A percentile compares a stretch with the other conserved stretches of the same genome.
Conservation (phyloP, 64 coral and sea anemone species). For the Catalaphyllia jardinei region DNA sequence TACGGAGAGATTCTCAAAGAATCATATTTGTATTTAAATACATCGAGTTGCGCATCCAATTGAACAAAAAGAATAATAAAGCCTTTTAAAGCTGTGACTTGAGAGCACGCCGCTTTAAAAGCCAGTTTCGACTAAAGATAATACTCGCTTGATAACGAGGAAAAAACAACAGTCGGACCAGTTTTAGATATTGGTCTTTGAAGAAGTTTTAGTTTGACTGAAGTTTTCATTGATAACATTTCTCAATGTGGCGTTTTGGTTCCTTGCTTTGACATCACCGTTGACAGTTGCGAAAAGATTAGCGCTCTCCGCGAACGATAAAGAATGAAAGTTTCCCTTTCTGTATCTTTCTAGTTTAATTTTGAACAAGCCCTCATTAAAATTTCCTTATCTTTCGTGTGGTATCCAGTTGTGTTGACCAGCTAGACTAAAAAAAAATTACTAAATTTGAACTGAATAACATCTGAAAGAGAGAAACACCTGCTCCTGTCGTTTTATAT, state of each 20-base stretch:
- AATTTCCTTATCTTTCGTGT: conserved; percentile 73
- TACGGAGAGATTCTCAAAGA: conserved; percentile 45
- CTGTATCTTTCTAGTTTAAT: conserved; percentile 87
- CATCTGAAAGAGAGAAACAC: conserved; percentile 17
- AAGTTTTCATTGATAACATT: conserved; percentile 34
- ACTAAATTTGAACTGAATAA: conserved; percentile 43
- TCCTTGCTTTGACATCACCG: conserved; percentile 22
- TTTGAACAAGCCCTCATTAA: conserved; percentile 81
- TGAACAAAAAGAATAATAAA: conserved; percentile 11
- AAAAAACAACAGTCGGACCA: conserved; percentile 16
- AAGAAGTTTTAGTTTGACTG: neutral
- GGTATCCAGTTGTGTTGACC: conserved; percentile 71
- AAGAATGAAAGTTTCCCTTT: conserved; percentile 56
- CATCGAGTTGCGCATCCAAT: neutral
- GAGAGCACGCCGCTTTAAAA: neutral
- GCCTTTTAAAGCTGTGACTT: conserved; percentile 40
- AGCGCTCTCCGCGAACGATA: conserved; percentile 57
- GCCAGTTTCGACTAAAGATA: neutral
- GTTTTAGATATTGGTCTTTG: conserved; percentile 2
- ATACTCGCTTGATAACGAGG: neutral
- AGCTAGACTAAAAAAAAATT: conserved; percentile 61
- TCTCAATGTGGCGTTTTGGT: conserved; percentile 3
- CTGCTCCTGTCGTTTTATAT: neutral
- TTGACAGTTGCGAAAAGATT: conserved; percentile 68
- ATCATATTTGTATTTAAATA: conserved; percentile 35